Conservation (phyloP, 1,140 invertebrate genomes). For the Psix sp. region DNA sequence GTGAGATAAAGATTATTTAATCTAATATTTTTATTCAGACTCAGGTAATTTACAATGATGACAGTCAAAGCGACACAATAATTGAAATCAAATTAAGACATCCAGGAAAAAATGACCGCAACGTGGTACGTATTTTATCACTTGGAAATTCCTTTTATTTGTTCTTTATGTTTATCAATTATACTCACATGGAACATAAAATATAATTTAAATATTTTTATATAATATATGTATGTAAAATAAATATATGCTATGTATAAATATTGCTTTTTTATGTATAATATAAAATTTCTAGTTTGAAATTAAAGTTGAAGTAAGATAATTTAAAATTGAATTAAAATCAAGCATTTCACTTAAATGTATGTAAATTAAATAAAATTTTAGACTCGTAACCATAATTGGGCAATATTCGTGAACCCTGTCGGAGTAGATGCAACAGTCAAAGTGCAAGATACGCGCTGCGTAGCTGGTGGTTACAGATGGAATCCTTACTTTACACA, state of each 20-base stretch:
- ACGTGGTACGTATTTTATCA: constrained; percentile 83
- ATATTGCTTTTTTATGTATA: too few species aligned
- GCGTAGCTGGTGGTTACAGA: constrained; percentile 91
- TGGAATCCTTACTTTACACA: constrained; percentile 97
- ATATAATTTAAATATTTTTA: too few species aligned
- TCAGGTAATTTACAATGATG: constrained; percentile 91
- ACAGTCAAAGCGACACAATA: constrained; percentile 90
- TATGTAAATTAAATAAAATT: too few species aligned
- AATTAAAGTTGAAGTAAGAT: too few species aligned
- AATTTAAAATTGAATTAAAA: constrained; percentile 12
- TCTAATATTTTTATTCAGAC: constrained; percentile 77
- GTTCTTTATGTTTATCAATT: too few species aligned
- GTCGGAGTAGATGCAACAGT: constrained; percentile 95
- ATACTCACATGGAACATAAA: too few species aligned
- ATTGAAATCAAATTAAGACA: constrained; percentile 92
- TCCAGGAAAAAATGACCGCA: constrained; percentile 88
- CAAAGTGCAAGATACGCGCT: constrained; percentile 85
- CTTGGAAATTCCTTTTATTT: too few species aligned
- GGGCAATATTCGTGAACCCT: constrained; percentile 95
- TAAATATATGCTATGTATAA: too few species aligned
- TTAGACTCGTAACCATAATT: constrained; percentile 90
- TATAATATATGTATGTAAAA: too few species aligned
- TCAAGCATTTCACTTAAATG: too few species aligned
- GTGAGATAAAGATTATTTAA: too few species aligned
- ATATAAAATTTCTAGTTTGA: too few species aligned